Conservation (phyloP, 2,888 invertebrate genomes). For the Protophormia terraenovae region DNA sequence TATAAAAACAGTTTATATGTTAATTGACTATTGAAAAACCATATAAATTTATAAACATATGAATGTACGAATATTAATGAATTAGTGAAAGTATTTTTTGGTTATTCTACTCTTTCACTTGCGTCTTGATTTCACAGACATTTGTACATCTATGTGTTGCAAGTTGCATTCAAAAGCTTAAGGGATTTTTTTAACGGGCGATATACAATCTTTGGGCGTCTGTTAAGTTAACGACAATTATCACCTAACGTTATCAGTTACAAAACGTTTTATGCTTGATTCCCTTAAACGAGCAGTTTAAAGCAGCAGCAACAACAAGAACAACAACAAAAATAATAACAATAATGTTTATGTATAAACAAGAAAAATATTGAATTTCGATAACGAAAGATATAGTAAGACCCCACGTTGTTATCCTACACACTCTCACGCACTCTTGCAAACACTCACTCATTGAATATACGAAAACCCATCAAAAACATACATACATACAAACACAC, state of each 20-base stretch:
- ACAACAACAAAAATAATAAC: not conserved
- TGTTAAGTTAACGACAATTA: slow-evolving; percentile 64
- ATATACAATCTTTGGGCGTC: slow-evolving; percentile 50
- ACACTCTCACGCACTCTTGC: slow-evolving; percentile 30
- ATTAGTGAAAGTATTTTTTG: slow-evolving; percentile 39
- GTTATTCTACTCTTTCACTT: not conserved
- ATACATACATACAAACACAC: not conserved
- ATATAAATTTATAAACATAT: no score
- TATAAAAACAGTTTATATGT: slow-evolving; percentile 30
- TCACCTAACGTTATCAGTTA: slow-evolving; percentile 66
- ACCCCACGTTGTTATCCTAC: slow-evolving; percentile 61
- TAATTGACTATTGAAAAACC: slow-evolving; percentile 39
- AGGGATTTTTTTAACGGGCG: slow-evolving; percentile 8
- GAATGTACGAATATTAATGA: not conserved
- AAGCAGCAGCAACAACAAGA: no score
- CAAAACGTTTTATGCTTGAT: slow-evolving; percentile 56
- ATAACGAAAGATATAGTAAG: slow-evolving; percentile 33
- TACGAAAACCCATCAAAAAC: slow-evolving; percentile 29
- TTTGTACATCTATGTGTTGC: not conserved
- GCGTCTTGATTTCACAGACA: not conserved
- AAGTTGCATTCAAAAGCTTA: not conserved
- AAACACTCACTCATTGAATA: not conserved
- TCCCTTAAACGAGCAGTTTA: slow-evolving; percentile 53
- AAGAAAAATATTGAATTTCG: slow-evolving; percentile 54
- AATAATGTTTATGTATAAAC: not conserved